Evolutionary conservation across 2,888 invertebrate species (phyloP), one percentile per base, ranked within the genome.

Genomic region (Pyrrhia umbra): DNA sequence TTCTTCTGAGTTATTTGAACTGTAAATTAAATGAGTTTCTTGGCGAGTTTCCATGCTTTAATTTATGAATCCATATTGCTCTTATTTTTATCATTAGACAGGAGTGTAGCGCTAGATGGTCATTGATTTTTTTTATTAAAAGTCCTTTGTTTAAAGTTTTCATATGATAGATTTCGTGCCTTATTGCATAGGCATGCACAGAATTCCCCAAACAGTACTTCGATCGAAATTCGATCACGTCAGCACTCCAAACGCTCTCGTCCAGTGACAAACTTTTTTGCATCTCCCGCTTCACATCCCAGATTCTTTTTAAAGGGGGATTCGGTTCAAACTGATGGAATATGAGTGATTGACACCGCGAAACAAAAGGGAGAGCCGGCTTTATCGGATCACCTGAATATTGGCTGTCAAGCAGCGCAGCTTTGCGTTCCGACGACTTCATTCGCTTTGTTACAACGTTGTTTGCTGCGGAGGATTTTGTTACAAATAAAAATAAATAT

Each of bases 331-430:
- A 49, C 63, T 50, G 65, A 66, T 67, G 61, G 67, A 46, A 69
- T 76, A 73, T 69, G 64, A 67, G 49, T 73, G 76, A 76, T 64
- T 76, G 76, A 65, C 69, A 69, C 46, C 6, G 27, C 20, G 49
- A 61, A 68, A 76, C 76, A 77, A 65, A 68, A 46, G 68, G 52
- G 20, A 64, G 47, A n/a, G 42, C 45, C 15, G 16, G 55, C 16
- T 62, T 51, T 65, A 65, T 45, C 34, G 47, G 56, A 68, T 70
- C 67, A 63, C 62, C n/a, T 49, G 54, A 60, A 68, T 65, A 74
- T 77, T 69, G 70, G 40, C 50, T 63, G 57, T 62, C 66, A 62
- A 42, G 46, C 20, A 21, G 20, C 18, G 8, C 4, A 15, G 61
- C 30, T 56, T 21, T 57, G 56, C n/a, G n/a, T 49, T 21, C 49